Evolutionary conservation across 2,113 vertebrate genomes (phyloP).

Genomic region (Microcebus murinus): DNA sequence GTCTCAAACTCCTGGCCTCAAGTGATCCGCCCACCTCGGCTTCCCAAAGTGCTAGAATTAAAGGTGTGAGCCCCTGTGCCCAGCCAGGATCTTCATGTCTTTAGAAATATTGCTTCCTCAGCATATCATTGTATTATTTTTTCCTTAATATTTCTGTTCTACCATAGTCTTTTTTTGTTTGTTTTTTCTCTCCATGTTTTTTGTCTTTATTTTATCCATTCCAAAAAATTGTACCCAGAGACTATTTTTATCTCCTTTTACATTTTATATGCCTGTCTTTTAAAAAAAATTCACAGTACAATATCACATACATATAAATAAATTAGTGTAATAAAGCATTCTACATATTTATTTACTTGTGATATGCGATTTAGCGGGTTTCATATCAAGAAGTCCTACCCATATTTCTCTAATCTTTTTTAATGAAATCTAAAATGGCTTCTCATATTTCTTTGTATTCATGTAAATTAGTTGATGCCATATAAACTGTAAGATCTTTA

Average conservation of each 20-base stretch:
- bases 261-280: neutral
- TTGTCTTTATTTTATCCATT: neutral
- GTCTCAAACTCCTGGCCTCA: no score
- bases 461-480: constrained; percentile 55
- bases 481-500: constrained; percentile 59
- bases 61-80: no score
- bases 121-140: neutral
- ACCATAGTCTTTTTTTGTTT: neutral
- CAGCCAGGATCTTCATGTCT: neutral
- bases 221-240: neutral
- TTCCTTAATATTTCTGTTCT: neutral
- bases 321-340: constrained; percentile 58
- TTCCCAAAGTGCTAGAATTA: no score
- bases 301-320: constrained; percentile 44
- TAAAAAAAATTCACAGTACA: constrained; percentile 46
- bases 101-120: neutral
- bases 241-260: constrained; percentile 30
- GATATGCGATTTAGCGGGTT: constrained; percentile 60
- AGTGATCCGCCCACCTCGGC: no score
- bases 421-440: constrained; percentile 70
- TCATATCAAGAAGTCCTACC: constrained; percentile 36
- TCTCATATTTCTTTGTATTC: constrained; percentile 58
- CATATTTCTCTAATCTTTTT: constrained; percentile 66
- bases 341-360: constrained; percentile 52
- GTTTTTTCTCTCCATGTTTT: neutral